Percentiles rank a stretch among this genome's conserved stretches.
Evolutionary conservation across 2,797 vertebrate species (phyloP).

Genomic region (Lophius americanus): DNA sequence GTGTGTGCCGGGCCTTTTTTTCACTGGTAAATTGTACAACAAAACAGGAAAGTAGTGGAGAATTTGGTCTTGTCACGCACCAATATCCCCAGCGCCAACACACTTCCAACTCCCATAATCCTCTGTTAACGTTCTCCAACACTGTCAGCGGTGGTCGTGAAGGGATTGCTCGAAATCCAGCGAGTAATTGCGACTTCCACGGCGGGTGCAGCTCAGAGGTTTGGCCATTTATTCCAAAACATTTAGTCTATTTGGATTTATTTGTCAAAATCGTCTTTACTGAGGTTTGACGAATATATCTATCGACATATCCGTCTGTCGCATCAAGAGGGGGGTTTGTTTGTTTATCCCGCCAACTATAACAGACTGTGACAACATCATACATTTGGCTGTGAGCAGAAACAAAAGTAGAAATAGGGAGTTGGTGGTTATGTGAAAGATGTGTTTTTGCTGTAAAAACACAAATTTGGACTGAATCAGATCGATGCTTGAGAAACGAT

Average conservation of each 20-base stretch:
- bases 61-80: conserved; percentile 40
- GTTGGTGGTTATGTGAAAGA: no score
- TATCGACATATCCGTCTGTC: no score
- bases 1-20: conserved; percentile 14
- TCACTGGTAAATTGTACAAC: conserved; percentile 40
- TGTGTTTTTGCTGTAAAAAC: no score
- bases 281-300: no score
- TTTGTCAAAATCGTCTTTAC: no score
- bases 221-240: conserved; percentile 16
- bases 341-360: not conserved
- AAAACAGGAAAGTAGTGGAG: conserved; percentile 28
- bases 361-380: no score
- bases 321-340: not conserved
- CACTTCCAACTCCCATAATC: conserved; percentile 48
- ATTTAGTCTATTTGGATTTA: not conserved
- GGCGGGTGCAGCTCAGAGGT: conserved; percentile 9
- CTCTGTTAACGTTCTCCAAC: conserved; percentile 45
- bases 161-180: conserved; percentile 18
- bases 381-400: no score
- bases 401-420: no score
- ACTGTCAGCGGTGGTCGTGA: conserved; percentile 24
- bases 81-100: conserved; percentile 36
- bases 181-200: conserved; percentile 5
- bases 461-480: no score
- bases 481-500: no score